Conservation (phyloP, 2,888 invertebrate species). For the Chaetoderma sp. region DNA sequence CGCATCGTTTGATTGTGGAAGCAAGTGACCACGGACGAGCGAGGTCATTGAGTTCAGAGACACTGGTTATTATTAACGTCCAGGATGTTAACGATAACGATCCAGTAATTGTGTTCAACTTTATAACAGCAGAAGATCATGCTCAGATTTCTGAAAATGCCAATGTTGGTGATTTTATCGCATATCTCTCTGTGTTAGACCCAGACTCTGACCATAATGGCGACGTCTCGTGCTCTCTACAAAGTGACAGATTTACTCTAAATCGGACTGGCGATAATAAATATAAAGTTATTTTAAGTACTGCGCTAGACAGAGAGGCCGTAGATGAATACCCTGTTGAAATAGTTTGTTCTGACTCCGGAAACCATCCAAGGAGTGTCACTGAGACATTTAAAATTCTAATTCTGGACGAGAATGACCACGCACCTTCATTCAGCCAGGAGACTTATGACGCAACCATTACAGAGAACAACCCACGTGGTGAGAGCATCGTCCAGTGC, state of each 20-base stretch:
- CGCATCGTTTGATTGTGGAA: slow-evolving; percentile 38
- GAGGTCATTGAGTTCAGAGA: slow-evolving; percentile 40
- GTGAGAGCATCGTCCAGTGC: slow-evolving; percentile 80
- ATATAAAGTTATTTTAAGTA: slow-evolving; percentile 70
- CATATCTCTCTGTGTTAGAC: slow-evolving; percentile 87
- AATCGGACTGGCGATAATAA: slow-evolving; percentile 51
- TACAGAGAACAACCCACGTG: slow-evolving; percentile 45
- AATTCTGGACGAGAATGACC: slow-evolving; percentile 91
- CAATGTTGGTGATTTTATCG: slow-evolving; percentile 76
- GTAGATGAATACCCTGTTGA: slow-evolving; percentile 46
- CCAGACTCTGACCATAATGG: slow-evolving; percentile 88
- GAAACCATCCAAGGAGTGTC: slow-evolving; percentile 42
- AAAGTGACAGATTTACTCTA: slow-evolving; percentile 43
- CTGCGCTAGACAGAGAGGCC: slow-evolving; percentile 52
- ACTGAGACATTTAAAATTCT: slow-evolving; percentile 48
- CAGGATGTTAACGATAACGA: slow-evolving; percentile 54
- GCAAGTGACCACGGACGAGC: slow-evolving; percentile 47
- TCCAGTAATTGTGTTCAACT: slow-evolving; percentile 49
- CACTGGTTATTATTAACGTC: slow-evolving; percentile 47
- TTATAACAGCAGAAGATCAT: slow-evolving; percentile 36
- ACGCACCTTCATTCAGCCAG: slow-evolving; percentile 83
- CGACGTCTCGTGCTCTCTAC: slow-evolving; percentile 73
- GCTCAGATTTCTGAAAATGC: slow-evolving; percentile 84
- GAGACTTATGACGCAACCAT: slow-evolving; percentile 39
- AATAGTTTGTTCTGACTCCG: slow-evolving; percentile 75